Conservation (phyloP, 1,140 invertebrate species). For the Chironomus striatipennis region DNA sequence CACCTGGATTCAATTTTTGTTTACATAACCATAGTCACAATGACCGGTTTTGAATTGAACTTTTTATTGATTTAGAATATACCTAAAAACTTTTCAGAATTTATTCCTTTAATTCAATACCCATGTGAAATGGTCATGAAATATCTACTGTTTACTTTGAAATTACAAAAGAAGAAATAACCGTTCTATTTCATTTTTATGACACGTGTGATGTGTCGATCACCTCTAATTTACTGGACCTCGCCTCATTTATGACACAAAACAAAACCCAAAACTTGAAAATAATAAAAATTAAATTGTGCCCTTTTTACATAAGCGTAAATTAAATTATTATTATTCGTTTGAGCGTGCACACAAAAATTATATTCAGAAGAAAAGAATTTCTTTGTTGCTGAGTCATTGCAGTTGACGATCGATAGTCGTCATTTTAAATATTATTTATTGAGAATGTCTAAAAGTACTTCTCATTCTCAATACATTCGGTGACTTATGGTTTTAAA, state of each 20-base stretch:
- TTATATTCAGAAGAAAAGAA: not conserved
- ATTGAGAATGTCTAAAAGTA: not conserved
- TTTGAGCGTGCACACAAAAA: not conserved
- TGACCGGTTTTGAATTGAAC: not conserved
- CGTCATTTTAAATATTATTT: not conserved
- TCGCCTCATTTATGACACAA: not conserved
- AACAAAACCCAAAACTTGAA: not conserved
- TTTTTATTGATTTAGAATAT: slow-evolving; percentile 13
- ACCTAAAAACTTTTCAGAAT: not conserved
- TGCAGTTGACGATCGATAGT: not conserved
- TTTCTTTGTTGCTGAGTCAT: not conserved
- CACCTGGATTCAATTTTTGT: not conserved
- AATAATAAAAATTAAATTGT: not conserved
- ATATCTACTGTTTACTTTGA: slow-evolving; percentile 8
- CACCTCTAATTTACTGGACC: not conserved
- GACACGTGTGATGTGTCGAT: slow-evolving; percentile 21
- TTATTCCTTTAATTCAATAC: not conserved
- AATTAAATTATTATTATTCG: not conserved
- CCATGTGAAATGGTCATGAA: slow-evolving; percentile 1
- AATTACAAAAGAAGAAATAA: slow-evolving; percentile 16
- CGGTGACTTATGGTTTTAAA: not conserved
- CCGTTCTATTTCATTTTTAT: slow-evolving; percentile 8
- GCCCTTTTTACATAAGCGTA: not conserved
- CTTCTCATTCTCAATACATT: not conserved
- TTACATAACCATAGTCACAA: not conserved